Evolutionary conservation across 2,797 vertebrate species (phyloP).

Genomic region (Tolypeutes matacus): DNA sequence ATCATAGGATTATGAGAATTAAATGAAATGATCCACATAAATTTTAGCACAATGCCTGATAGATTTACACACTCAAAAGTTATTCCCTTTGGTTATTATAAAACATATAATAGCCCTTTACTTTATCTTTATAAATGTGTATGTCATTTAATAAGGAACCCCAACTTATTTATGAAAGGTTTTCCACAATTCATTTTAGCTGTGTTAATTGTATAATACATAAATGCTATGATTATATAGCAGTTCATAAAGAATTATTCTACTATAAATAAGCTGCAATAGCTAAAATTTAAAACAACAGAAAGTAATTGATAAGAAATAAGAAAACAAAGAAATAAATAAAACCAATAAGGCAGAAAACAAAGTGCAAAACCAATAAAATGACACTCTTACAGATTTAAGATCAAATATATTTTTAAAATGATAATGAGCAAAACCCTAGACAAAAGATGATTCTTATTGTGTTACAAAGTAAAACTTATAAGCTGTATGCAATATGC

Average conservation of each 20-base stretch:
- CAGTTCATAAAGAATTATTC: neutral
- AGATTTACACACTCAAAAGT: neutral
- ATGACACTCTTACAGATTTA: neutral
- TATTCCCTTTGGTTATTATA: neutral
- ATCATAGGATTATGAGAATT: neutral
- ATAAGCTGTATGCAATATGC: neutral
- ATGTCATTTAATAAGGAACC: neutral
- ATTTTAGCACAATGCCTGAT: neutral
- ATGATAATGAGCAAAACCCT: neutral
- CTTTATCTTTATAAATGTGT: neutral
- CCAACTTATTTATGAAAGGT: neutral
- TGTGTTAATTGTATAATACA: neutral
- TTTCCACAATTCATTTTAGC: neutral
- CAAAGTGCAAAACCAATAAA: neutral
- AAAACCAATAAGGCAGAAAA: neutral
- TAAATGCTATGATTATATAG: neutral
- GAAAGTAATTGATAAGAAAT: neutral
- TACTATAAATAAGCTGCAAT: neutral
- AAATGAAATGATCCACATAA: neutral
- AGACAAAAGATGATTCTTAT: neutral
- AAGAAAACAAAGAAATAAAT: neutral
- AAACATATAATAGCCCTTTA: neutral
- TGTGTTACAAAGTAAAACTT: neutral
- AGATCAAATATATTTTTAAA: neutral
- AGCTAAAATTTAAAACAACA: neutral